These are phyloP conservation scores for Lynx canadensis DNA, from an alignment of 2,113 vertebrate species.

Conservation along the genomic window DNA sequence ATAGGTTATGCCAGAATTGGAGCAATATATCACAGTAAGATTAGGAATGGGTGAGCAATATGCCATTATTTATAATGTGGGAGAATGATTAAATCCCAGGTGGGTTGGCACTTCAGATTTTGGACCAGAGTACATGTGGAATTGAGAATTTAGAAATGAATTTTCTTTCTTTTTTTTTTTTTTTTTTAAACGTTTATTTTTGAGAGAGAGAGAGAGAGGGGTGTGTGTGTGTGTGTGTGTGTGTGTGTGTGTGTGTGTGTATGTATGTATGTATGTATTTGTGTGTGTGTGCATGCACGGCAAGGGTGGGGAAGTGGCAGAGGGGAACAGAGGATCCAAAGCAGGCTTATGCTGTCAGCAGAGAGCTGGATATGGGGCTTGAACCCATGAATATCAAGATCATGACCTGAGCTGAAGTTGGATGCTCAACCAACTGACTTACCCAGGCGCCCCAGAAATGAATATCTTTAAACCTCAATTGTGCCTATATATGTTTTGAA, in stretches of 20 bases:
- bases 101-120: not conserved
- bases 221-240: no score
- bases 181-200: no score
- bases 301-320: no score
- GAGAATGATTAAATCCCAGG: not conserved
- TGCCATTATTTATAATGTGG: not conserved
- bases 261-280: no score
- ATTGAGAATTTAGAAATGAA: not conserved
- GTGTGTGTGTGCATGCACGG: fast-evolving
- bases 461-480: not conserved
- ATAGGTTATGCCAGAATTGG: not conserved
- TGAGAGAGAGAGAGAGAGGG: no score
- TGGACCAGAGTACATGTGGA: not conserved
- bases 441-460: not conserved
- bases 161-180: not conserved
- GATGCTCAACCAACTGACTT: no score
- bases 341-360: no score
- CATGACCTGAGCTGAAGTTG: no score
- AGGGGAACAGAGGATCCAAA: no score
- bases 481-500: not conserved
- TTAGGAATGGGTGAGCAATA: not conserved
- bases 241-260: fast-evolving
- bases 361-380: no score
- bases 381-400: no score
- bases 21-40: not conserved